phyloP scores from a whole-genome alignment of 2,797 vertebrate genomes.

The Tamandua tetradactyla region DNA sequence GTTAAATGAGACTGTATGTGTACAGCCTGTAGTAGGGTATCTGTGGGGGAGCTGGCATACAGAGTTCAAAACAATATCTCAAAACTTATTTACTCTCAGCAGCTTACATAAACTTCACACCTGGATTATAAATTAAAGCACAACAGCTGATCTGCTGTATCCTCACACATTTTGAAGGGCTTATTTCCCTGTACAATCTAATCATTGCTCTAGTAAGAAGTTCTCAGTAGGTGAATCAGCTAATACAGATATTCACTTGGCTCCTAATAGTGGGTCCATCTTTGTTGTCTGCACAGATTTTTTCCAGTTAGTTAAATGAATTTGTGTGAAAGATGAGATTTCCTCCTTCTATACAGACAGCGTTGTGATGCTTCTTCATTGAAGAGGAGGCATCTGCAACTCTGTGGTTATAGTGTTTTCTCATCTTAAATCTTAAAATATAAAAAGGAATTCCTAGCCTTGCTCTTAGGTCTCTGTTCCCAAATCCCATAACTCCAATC shows the following conservation, averaged over 20 bases:
- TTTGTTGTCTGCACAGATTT: slow-evolving; percentile 15
- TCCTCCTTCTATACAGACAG: background rate
- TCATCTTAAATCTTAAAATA: background rate
- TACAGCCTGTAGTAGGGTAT: background rate
- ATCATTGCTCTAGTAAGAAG: slow-evolving; percentile 2
- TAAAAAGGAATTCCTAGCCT: background rate
- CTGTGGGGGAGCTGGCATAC: background rate
- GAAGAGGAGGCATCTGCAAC: background rate
- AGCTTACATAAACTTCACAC: background rate
- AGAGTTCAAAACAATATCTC: background rate
- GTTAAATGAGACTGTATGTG: background rate
- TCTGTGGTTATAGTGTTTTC: background rate
- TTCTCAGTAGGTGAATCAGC: slow-evolving; percentile 22
- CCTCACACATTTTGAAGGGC: background rate
- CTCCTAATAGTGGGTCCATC: background rate
- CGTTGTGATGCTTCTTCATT: background rate
- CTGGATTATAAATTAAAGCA: slow-evolving; percentile 10
- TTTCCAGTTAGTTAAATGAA: background rate
- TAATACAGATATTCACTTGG: background rate
- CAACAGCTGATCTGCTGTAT: background rate
- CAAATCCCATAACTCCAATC: slow-evolving; percentile 42
- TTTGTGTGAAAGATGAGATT: background rate
- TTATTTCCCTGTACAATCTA: slow-evolving; percentile 41
- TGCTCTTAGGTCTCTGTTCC: slow-evolving; percentile 24
- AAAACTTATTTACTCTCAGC: background rate